Evolutionary conservation across 1,140 invertebrate species (phyloP), one percentile per base, ranked within the genome.

Genomic region (Drosophila simulans): DNA sequence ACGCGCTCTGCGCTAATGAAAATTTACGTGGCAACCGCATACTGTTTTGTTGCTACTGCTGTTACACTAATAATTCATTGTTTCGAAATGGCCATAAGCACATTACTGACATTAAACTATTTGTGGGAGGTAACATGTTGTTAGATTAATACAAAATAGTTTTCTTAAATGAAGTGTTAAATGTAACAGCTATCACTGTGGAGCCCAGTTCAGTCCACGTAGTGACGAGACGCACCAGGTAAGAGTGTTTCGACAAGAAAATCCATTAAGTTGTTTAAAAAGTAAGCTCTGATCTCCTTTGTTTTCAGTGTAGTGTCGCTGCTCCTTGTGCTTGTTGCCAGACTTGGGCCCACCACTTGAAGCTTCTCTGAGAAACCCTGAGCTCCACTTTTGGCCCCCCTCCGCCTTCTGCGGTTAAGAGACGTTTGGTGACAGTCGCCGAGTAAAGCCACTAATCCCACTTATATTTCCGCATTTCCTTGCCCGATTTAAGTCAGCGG

Each of bases 1-100:
- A 84, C 80, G 77, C 84, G 84, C 71, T 65, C 71, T 84, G 77
- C 75, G 72, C 84, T 88, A 88, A 88, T 88, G 84, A 88, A 88
- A 88, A 88, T 88, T 84, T 88, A 88, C 85, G 84, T 89, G 68
- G 76, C 72, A 77, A 83, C 84, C 70, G 69, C 80, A 77, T 58
- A 77, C 76, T 79, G 81, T 80, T 66, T 81, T 40, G 39, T 39
- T 83, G 37, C 43, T 63, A 34, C 46, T 54, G 35, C 40, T 22
- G 43, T 20, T 49, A 43, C 49, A 68, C 45, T 53, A 3, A 12
- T 11, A 15, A 13, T 15, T 39, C 17, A 15, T 5, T 4, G 0
- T 8, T 10, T 22, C 8, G 2, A 13, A 7, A 13, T 48, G 11
- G 7, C 46, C 5, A 48, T n/a, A 3, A n/a, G 15, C 15, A 42